phyloP scores from a whole-genome alignment of 2,113 vertebrate species.

The Ellobius talpinus region DNA sequence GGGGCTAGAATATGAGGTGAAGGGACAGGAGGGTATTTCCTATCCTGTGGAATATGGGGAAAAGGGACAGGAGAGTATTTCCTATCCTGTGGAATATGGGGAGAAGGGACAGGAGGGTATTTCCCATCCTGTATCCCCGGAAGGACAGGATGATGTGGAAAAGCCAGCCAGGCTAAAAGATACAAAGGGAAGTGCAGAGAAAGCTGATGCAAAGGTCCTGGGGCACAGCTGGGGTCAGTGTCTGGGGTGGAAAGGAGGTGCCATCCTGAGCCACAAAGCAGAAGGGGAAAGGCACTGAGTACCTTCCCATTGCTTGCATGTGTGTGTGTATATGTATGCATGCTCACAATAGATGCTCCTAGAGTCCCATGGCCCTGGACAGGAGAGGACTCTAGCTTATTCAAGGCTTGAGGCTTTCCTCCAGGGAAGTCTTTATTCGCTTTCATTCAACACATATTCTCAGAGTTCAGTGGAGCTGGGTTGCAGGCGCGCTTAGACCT shows the following conservation, averaged over 20 bases:
- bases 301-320: too few relatives aligned
- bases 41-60: not conserved
- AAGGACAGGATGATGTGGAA: fast-evolving
- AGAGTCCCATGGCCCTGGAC: not conserved
- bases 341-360: not conserved
- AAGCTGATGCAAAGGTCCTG: not conserved
- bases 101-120: not conserved
- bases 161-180: not conserved
- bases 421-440: not conserved
- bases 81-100: not conserved
- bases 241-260: not conserved
- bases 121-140: not conserved
- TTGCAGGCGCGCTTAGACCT: not conserved
- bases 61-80: not conserved
- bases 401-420: not conserved
- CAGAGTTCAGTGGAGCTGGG: not conserved
- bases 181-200: not conserved
- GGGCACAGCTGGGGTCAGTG: not conserved
- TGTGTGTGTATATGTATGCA: too few relatives aligned
- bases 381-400: not conserved
- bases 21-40: not conserved
- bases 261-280: too few relatives aligned
- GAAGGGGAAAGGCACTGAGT: fast-evolving
- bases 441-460: not conserved
- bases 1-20: too few relatives aligned